Evolutionary conservation across 2,113 vertebrate genomes (phyloP).

Genomic region (Columba livia): DNA sequence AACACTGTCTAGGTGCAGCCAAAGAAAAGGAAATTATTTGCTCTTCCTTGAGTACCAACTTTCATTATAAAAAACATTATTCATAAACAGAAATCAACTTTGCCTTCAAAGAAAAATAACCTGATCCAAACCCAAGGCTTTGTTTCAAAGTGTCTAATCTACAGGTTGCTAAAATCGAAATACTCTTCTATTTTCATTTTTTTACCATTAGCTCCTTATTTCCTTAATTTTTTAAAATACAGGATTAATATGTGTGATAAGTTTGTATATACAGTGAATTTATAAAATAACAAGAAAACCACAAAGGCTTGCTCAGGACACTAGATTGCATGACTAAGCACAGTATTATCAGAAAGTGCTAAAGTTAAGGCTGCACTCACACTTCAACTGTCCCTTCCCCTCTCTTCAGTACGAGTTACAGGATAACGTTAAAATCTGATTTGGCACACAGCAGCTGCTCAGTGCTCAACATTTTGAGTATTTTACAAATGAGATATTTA

Average conservation of each 20-base stretch:
- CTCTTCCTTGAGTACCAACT: not conserved
- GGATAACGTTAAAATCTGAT: not conserved
- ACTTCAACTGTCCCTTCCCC: not conserved
- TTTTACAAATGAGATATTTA: not conserved
- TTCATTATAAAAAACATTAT: not conserved
- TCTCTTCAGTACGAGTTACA: not conserved
- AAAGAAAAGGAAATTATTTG: constrained; percentile 16
- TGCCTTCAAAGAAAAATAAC: not conserved
- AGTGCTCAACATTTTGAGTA: not conserved
- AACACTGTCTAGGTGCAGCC: not conserved
- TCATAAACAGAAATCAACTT: not conserved
- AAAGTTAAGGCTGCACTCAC: not conserved
- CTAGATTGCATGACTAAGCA: not conserved
- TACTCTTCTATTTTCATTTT: not conserved
- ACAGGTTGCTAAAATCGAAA: not conserved
- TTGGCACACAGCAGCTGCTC: not conserved
- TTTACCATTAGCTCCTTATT: not conserved
- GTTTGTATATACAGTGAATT: not conserved
- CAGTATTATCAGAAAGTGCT: not conserved
- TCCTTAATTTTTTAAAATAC: not conserved
- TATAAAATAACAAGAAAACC: not conserved
- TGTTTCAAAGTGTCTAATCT: not conserved
- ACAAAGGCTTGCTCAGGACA: not conserved
- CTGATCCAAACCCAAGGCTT: not conserved
- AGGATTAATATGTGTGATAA: not conserved